Evolutionary conservation across 2,113 vertebrate species (phyloP).

Genomic region (Halcyon malimbica): DNA sequence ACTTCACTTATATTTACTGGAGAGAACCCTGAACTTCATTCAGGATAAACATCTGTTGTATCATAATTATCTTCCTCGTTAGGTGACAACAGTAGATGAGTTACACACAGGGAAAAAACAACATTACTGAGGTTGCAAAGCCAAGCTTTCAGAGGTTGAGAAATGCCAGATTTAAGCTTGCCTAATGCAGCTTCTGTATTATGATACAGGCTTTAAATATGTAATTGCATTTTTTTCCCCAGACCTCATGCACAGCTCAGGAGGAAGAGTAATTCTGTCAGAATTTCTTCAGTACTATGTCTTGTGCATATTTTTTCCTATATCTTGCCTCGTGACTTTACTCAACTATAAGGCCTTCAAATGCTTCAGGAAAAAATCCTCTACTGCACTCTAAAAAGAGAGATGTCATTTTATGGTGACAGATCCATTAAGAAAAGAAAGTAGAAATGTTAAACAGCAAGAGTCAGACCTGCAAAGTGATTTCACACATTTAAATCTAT

Average conservation of each 20-base stretch:
- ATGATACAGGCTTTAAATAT: background rate
- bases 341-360: background rate
- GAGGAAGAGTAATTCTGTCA: background rate
- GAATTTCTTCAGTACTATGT: background rate
- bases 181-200: background rate
- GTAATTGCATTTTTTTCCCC: background rate
- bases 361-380: background rate
- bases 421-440: background rate
- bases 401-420: background rate
- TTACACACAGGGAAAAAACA: background rate
- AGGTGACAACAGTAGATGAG: background rate
- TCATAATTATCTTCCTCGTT: background rate
- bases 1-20: background rate
- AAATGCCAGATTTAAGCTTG: constrained; percentile 1
- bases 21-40: background rate
- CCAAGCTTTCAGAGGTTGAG: background rate
- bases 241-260: background rate
- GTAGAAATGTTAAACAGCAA: background rate
- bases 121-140: background rate
- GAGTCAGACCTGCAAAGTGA: background rate
- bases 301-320: background rate
- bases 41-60: background rate
- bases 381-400: background rate
- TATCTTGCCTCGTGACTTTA: background rate
- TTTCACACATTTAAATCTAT: background rate